Evolutionary conservation across 2,888 invertebrate species (phyloP).

Genomic region (Pristionchus japonicus): DNA sequence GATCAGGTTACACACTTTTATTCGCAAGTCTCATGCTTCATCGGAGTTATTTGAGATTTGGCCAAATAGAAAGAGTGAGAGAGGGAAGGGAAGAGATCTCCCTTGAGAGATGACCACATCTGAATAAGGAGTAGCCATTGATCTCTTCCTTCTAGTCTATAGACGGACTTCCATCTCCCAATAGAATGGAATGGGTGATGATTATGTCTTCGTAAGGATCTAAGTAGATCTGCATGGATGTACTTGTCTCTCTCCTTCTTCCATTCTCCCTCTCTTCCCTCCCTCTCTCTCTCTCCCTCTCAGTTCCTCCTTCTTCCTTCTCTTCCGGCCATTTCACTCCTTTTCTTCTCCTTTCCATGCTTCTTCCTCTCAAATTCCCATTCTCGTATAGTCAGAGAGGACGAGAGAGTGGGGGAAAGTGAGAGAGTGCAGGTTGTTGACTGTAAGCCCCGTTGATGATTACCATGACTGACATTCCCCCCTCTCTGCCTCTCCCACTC

Average conservation of each 20-base stretch:
- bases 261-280: slow-evolving; percentile 39
- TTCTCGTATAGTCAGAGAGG: not conserved
- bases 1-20: not conserved
- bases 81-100: not conserved
- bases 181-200: not conserved
- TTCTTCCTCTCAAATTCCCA: not conserved
- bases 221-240: not conserved
- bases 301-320: slow-evolving; percentile 30
- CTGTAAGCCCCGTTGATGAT: slow-evolving; percentile 13
- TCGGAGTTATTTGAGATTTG: slow-evolving; percentile 31
- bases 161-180: not conserved
- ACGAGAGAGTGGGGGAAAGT: not conserved
- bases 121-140: not conserved
- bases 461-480: slow-evolving; percentile 39
- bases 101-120: slow-evolving; percentile 1
- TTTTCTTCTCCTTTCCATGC: slow-evolving; percentile 22
- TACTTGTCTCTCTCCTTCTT: not conserved
- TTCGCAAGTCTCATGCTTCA: not conserved
- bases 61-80: slow-evolving; percentile 7
- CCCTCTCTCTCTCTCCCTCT: slow-evolving; percentile 29
- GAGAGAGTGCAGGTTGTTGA: not conserved
- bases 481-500: slow-evolving; percentile 29
- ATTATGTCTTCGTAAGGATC: not conserved
- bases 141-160: not conserved
- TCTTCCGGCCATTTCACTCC: slow-evolving; percentile 42